phyloP scores from a whole-genome alignment of 2,797 vertebrate species.

The Dromococcyx pavoninus region DNA sequence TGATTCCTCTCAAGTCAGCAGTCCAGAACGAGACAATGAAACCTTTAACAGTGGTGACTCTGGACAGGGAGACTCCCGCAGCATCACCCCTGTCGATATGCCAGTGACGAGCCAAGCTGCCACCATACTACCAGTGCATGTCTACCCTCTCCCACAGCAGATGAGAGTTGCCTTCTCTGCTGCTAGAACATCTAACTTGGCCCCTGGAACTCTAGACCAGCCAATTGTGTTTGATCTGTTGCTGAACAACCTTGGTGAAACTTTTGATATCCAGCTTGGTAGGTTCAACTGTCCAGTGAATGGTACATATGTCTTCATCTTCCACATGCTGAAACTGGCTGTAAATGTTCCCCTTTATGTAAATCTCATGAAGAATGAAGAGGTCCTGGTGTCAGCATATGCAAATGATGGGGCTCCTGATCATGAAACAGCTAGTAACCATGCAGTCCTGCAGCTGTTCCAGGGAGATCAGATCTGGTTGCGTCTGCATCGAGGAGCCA shows the following conservation, averaged over 20 bases:
- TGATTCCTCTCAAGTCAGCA: constrained; percentile 93
- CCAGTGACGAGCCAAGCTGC: constrained; percentile 82
- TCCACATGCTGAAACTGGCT: constrained; percentile 97
- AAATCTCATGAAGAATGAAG: constrained; percentile 97
- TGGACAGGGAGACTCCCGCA: constrained; percentile 88
- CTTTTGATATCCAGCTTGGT: constrained; percentile 90
- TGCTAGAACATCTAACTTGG: constrained; percentile 92
- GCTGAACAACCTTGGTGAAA: constrained; percentile 92
- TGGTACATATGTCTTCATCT: constrained; percentile 95
- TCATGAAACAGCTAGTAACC: constrained; percentile 96
- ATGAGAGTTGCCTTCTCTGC: constrained; percentile 94
- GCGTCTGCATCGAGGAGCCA: constrained; percentile 92
- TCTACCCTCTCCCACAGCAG: constrained; percentile 89
- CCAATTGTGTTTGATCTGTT: constrained; percentile 94
- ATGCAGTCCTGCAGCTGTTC: constrained; percentile 91
- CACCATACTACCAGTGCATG: constrained; percentile 86
- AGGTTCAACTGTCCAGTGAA: constrained; percentile 91
- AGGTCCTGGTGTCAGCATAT: constrained; percentile 95
- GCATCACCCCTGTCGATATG: constrained; percentile 84
- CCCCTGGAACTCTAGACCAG: constrained; percentile 95
- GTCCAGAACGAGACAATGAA: constrained; percentile 86
- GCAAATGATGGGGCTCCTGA: constrained; percentile 97
- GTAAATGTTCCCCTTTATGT: constrained; percentile 94
- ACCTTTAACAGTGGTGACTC: constrained; percentile 88
- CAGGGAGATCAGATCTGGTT: constrained; percentile 97